These are phyloP conservation scores for Mycteria americana DNA, from an alignment of 2,797 vertebrate species.

Conservation along the genomic window DNA sequence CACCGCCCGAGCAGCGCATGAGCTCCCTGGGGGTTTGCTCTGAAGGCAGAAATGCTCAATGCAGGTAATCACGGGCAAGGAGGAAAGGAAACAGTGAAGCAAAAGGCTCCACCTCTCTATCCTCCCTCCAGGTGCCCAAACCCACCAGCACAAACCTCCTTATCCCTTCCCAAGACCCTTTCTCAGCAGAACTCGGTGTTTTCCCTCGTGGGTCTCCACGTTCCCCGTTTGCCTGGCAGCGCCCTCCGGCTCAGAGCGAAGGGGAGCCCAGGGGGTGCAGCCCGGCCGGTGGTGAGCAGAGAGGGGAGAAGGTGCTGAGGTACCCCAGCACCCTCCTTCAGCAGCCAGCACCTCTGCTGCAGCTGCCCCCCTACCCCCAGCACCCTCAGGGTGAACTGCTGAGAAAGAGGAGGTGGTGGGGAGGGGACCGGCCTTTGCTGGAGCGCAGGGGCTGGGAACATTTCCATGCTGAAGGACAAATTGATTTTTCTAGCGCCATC, in stretches of 20 bases:
- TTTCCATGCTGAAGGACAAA: not conserved
- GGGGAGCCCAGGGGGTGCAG: not conserved
- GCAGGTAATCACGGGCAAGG: not conserved
- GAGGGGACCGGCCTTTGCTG: fast-evolving
- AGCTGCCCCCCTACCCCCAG: not conserved
- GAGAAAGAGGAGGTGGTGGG: not conserved
- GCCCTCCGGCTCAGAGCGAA: not conserved
- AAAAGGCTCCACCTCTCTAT: not conserved
- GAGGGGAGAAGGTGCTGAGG: not conserved
- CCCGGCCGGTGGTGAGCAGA: not conserved
- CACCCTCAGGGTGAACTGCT: not conserved
- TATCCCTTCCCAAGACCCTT: not conserved
- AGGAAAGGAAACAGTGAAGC: not conserved
- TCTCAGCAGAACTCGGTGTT: not conserved
- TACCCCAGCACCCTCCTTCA: not conserved
- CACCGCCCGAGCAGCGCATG: fast-evolving
- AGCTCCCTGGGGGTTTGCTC: not conserved
- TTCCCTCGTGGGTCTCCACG: fast-evolving
- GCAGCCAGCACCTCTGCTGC: not conserved
- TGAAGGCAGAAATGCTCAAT: not conserved
- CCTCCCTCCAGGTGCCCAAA: not conserved
- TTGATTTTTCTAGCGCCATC: not conserved
- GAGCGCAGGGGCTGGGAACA: not conserved
- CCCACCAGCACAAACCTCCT: not conserved
- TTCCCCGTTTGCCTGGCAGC: not conserved